Evolutionary conservation across 2,888 invertebrate species (phyloP), one percentile per base, ranked within the genome.

Genomic region (Archips xylosteana): DNA sequence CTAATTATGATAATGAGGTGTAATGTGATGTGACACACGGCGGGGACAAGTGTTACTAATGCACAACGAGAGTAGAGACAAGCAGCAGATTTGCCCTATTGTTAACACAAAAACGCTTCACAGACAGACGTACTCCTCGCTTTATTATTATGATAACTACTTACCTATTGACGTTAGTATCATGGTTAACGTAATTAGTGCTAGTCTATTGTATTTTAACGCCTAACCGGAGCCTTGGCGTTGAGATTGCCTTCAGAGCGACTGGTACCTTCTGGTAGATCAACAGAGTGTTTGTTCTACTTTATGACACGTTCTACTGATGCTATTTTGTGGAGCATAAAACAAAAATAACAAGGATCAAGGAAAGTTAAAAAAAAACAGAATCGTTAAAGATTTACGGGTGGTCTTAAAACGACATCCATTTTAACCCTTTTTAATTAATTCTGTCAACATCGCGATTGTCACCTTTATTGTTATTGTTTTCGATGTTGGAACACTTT

Each of bases 101-200:
- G 72, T 72, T 63, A 15, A 45, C 13, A 49, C 36, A 63, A 68
- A 73, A 73, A 68, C 57, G n/a, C 42, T 54, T 42, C 15, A 67
- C 66, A n/a, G 51, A 67, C 66, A n/a, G 51, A 10, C 15, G 15
- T 65, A 65, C 60, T 65, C 60, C 42, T 54, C 60, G 51, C 45
- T 54, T 54, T 63, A 70, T 74, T 74, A 65, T 74, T 70, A 74
- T 74, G 69, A 70, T 70, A 74, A 74, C 51, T 74, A 57, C 57
- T 57, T 57, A 70, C 51, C n/a, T 69, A 74, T 70, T 64, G 59
- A 64, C 63, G 60, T 74, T 74, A 74, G 70, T 61, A 70, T 70
- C 74, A 51, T 54, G 74, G 74, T 70, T 74, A 74, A 65, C 69
- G 54, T 74, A 74, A 74, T 74, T 74, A 74, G 74, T 65, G 69